Base-by-base conservation (phyloP, 2,797 vertebrate genomes). In the Glyptemys insculpta region DNA sequence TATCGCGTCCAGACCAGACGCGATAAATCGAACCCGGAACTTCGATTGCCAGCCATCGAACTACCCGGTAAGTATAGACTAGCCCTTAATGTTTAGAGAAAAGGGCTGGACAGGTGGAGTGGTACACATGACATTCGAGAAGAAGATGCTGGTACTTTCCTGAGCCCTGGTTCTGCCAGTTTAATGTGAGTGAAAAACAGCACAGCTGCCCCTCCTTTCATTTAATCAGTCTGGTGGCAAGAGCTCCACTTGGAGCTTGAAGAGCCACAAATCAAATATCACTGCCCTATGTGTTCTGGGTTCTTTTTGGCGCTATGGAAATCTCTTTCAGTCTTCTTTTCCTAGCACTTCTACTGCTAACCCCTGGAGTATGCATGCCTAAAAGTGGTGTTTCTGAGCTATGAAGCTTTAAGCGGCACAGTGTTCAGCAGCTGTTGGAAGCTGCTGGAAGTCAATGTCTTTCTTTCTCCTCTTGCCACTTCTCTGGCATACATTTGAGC, bases 361-460 rank as follows among this genome's bases (percentile, higher is more conserved):
- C 47, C 44, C 31, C 90, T 27, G 81, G 84, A 81, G 68, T 56
- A 49, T 12, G 11, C 59, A 81, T 23, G 56, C 47, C 49, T 89
- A 49, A 81, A 4, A 41, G 37, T 86, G 83, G 27, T 76, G 11
- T 47, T 90, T 50, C 49, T 93, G 87, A 94, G 85, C 76, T 86
- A 83, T 8, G 2, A 53, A 34, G 3, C 41, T 93, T 95, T 76
- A 92, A 87, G 87, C 31, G 62, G 10, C 50, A 89, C 52, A 29
- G 80, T 86, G 49, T 31, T 94, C 65, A 91, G 68, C 96, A 92
- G 93, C 85, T 95, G 94, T 95, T 95, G 91, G 62, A 92, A 94
- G 86, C 83, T 95, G 93, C 95, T 95, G 93, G 62, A 91, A 94
- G 86, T 83, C 74, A 86, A 90, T 18, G 59, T 83, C 8, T 91